Base-by-base conservation (phyloP, 30 jellyfish, hydroid and myxozoan genomes). In the Turritopsis rubra region DNA sequence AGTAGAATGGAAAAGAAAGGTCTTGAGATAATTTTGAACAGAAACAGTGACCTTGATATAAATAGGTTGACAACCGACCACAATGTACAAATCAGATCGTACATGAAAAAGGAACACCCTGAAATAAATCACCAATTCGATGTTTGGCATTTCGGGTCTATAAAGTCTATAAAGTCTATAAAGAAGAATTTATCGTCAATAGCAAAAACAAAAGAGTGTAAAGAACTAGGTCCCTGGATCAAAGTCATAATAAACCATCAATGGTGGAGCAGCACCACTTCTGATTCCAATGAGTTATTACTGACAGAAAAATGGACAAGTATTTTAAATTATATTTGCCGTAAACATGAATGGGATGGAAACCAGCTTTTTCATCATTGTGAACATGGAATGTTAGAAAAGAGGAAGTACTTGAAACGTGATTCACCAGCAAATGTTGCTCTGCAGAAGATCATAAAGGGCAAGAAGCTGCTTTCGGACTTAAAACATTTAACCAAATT, bases 121-220 rank as follows among this genome's bases (percentile, higher is more conserved):
- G 0, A 85, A 18, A n/a, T n/a, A n/a, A n/a, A n/a, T n/a, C 88
- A 85, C 70, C 88, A 85, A 52, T 85, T 77, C 29, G 88, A 77
- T 66, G 54, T 85, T 31, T 85, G 88, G 88, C 88, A 77, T 41
- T 80, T 85, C 1, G 84, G 84, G 17, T n/a, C n/a, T n/a, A n/a
- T n/a, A n/a, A n/a, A n/a, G n/a, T n/a, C n/a, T n/a, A n/a, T 65
- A 21, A 79, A 30, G 75, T 18, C 60, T 41, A 79, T 77, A 0
- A 75, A 75, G 66, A 83, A 83, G 66, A 76, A 85, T 27, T 65
- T 85, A 22, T 75, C 60, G 19, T 41, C 23, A 65, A 65, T 28
- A 26, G 87, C 88, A 22, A 78, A 75, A 29, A 78, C 31, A 82
- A 85, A 54, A 73, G 60, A 41, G 60, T 52, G 28, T 65, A 29